Conservation (phyloP, 1,140 invertebrate genomes). For the Melanaphis sacchari region DNA sequence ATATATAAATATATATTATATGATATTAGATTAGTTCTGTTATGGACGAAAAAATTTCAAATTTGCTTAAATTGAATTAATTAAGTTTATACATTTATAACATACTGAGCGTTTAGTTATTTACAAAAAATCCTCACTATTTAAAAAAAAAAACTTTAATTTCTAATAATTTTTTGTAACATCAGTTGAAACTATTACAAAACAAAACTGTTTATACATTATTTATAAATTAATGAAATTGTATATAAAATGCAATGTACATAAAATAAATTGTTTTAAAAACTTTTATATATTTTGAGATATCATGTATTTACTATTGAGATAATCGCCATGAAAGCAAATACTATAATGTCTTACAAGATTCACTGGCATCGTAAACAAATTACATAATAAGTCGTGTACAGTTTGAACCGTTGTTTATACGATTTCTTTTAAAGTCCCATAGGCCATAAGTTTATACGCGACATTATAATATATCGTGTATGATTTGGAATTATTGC, state of each 20-base stretch:
- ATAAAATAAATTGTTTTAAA: neutral
- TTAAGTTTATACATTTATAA: neutral
- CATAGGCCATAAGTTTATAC: neutral
- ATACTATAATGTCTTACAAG: neutral
- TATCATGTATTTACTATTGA: neutral
- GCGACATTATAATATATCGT: neutral
- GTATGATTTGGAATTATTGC: conserved; percentile 13
- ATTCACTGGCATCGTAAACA: neutral
- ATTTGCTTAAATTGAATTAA: neutral
- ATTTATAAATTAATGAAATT: neutral
- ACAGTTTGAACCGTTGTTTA: neutral
- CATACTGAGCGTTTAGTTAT: neutral
- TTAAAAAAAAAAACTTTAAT: neutral
- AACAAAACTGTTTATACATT: neutral
- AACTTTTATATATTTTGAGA: neutral
- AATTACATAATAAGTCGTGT: neutral
- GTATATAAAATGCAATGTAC: neutral
- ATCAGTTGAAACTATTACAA: neutral
- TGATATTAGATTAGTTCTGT: too few species aligned
- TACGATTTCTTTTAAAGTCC: neutral
- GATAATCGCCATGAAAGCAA: neutral
- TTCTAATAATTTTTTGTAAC: neutral
- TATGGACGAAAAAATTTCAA: too few species aligned
- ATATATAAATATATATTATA: too few species aligned
- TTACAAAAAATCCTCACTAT: neutral